Base-by-base conservation (phyloP, 2,888 invertebrate genomes). In the Calliphora vomitoria region DNA sequence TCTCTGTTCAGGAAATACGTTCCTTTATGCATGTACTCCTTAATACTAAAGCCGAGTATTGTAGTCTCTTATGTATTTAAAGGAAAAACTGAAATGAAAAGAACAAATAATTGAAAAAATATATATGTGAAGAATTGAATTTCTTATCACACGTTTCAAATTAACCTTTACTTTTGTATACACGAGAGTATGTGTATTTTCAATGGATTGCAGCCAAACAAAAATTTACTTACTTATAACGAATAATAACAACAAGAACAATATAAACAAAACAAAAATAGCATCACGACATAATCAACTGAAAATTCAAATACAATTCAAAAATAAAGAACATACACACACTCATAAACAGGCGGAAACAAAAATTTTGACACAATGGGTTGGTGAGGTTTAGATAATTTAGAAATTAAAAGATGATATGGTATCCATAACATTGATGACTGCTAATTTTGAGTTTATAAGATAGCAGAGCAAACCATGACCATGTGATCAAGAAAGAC, bases 141-240 rank as follows among this genome's bases (percentile, higher is more conserved):
- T 79, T 78, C 86, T 86, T 79, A 88, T 88, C 86, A 35, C 78
- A 84, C 82, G 84, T 79, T 83, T 74, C 13, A 81, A 86, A 86
- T 80, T 74, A 88, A 86, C 68, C 44, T 72, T 72, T 68, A 20
- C 41, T 74, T 60, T 64, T 47, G 18, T 58, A 47, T 53, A 38
- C 47, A 6, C 50, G 31, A 18, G 62, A 50, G 10, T 58, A 44
- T 18, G 44, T 3, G 5, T 31, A 10, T 8, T 62, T 50, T 4
- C 10, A 47, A 44, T 74, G 55, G 50, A 38, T 11, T 20, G 15
- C 10, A 44, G 31, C 2, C 11, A 35, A 53, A 18, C 11, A n/a
- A 74, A 31, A 60, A 25, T 74, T 15, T 20, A 47, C 44, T 15
- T 18, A 15, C 44, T 15, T 18, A 15, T 3, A 20, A 13, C 3